Conservation (phyloP, 2,113 vertebrate genomes). For the Jaculus jaculus region DNA sequence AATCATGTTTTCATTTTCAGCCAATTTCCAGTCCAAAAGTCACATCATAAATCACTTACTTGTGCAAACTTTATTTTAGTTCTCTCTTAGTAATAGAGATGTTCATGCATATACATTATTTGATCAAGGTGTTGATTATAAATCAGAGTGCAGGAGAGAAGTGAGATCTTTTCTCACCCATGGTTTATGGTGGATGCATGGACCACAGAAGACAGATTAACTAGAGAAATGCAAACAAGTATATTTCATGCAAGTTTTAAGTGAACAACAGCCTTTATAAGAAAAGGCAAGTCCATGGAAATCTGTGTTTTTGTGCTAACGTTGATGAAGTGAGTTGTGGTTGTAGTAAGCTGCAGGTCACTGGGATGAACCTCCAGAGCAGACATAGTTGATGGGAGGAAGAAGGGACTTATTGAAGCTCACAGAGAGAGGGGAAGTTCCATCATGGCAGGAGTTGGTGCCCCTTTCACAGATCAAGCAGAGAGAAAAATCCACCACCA, state of each 20-base stretch:
- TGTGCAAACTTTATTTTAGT: not conserved
- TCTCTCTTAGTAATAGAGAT: slow-evolving; percentile 24
- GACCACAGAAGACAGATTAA: not conserved
- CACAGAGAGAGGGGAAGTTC: no score
- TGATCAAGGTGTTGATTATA: not conserved
- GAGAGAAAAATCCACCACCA: no score
- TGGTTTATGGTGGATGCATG: not conserved
- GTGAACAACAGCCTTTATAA: not conserved
- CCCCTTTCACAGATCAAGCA: no score
- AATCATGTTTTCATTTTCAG: not conserved
- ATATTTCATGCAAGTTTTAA: not conserved
- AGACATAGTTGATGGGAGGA: no score
- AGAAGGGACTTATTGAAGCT: no score
- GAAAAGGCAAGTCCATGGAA: not conserved
- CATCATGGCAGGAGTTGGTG: no score
- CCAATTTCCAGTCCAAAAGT: slow-evolving; percentile 13
- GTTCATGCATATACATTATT: not conserved
- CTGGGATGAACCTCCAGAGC: no score
- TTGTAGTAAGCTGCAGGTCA: no score
- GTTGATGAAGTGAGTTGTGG: not conserved
- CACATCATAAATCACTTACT: not conserved
- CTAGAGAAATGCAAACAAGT: not conserved
- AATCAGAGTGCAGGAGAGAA: not conserved
- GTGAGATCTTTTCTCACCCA: not conserved
- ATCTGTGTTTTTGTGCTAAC: not conserved